These are phyloP conservation scores for Colius striatus DNA, from an alignment of 2,113 vertebrate species.

Conservation along the genomic window DNA sequence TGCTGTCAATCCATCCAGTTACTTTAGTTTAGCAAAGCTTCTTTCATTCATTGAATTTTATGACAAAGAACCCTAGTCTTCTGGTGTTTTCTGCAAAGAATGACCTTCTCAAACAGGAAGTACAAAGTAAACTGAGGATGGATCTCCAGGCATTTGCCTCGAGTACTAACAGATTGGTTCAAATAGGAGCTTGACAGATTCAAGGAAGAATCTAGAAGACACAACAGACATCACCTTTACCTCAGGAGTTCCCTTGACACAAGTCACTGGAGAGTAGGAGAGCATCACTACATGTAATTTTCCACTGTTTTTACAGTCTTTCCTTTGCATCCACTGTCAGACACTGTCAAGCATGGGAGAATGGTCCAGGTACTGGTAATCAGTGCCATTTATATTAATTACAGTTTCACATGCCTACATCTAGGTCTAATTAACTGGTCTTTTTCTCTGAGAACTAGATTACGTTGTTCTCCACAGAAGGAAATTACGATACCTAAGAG, in stretches of 20 bases:
- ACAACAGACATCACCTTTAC: neutral
- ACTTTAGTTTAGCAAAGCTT: neutral
- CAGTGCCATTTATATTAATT: neutral
- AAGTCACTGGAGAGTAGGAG: neutral
- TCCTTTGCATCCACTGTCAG: neutral
- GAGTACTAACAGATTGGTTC: neutral
- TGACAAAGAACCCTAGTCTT: neutral
- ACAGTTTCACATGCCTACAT: neutral
- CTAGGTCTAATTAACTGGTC: neutral
- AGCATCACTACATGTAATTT: accelerated
- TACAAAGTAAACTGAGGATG: accelerated
- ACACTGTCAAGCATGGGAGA: neutral
- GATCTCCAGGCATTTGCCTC: neutral
- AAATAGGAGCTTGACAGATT: neutral
- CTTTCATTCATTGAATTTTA: neutral
- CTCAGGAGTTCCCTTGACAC: neutral
- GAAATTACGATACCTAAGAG: accelerated
- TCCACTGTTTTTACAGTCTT: neutral
- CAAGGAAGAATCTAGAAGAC: neutral
- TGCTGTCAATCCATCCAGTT: neutral
- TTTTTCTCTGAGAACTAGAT: neutral
- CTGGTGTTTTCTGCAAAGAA: neutral
- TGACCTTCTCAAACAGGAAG: neutral
- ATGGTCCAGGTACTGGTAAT: neutral
- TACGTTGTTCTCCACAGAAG: neutral